Evolutionary conservation across 2,888 invertebrate genomes (phyloP), one percentile per base, ranked within the genome.

Genomic region (Pyrocoelia pectoralis): DNA sequence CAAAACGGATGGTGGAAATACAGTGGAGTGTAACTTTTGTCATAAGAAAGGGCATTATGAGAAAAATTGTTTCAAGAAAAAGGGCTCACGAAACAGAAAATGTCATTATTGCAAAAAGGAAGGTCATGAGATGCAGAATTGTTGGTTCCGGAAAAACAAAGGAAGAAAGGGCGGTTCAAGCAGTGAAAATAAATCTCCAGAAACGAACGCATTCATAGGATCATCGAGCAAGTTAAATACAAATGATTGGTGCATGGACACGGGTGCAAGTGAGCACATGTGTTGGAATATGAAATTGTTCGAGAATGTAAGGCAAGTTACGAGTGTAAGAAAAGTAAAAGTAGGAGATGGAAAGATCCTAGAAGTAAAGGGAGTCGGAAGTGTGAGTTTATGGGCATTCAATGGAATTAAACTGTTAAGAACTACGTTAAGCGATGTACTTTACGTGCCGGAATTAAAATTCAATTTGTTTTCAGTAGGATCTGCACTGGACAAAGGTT

Each of bases 211-310:
- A 40, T 40, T 40, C 8, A 6, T 40, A 40, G 8, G 5, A 4
- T 40, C 6, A 6, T 40, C 12, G 6, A n/a, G n/a, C 6, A 40
- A 40, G 6, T n/a, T 40, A 40, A 40, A 40, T 3, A 6, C 40
- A 4, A 40, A 40, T n/a, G 13, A 40, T n/a, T 40, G 40, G 13
- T 40, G 40, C 40, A 40, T 40, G 40, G 40, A 40, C n/a, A 40
- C 40, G 8, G 40, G 40, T 9, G 40, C 40, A n/a, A 40, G 40
- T 40, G 13, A 40, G n/a, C 24, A 24, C 24, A 24, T 24, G 24
- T 40, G 40, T n/a, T 40, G 40, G 40, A 40, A 40, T 40, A n/a
- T 40, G n/a, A 40, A 40, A 40, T 40, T n/a, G 40, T 40, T 40
- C 40, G 40, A 40, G 40, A 40, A 40, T 40, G 2, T 40, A 40